Base-by-base conservation (phyloP, 2,888 invertebrate genomes). In the Cetonia aurata region DNA sequence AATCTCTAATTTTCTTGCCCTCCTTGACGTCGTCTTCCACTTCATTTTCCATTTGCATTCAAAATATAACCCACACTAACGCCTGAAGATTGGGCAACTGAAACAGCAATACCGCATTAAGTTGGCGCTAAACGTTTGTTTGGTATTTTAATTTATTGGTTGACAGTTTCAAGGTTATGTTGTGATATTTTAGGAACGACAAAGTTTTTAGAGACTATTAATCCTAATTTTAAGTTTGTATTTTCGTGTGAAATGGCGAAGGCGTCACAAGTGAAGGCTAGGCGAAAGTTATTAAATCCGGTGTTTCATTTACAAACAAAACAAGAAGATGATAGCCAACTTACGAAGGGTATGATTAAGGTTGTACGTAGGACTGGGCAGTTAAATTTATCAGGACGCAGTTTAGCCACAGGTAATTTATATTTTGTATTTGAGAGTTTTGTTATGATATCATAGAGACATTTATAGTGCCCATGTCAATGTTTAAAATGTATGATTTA, bases 321-420 rank as follows among this genome's bases (percentile, higher is more conserved):
- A 85, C 88, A 88, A 72, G 91, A 92, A 75, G 92, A 93, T 79
- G 89, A 92, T 73, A 87, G 86, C 70, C 89, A 90, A 80, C 83
- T 95, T 73, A 89, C 93, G 37, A 87, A 88, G 69, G 89, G 89
- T 60, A 84, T 95, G 78, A 88, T 96, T 69, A 92, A 94, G 84
- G 89, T 91, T 75, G 94, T 95, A 3, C 89, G 94, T 79, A 91
- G 91, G 80, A 91, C 92, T 74, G 96, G 96, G 17, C 89, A 91
- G 76, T 86, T 96, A 50, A 94, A 93, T 86, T 87, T 96, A 76
- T 90, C 93, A 69, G 91, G 92, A 75, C 89, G 89, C 80, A 93
- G 91, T 77, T 85, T 95, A 75, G 88, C 89, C 57, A 87, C 89
- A 84, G 93, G 96, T 93, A 85, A 82, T 82, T 37, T 15, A 13